These are phyloP conservation scores for Paguma larvata DNA, from an alignment of 2,797 vertebrate genomes.

Conservation along the genomic window DNA sequence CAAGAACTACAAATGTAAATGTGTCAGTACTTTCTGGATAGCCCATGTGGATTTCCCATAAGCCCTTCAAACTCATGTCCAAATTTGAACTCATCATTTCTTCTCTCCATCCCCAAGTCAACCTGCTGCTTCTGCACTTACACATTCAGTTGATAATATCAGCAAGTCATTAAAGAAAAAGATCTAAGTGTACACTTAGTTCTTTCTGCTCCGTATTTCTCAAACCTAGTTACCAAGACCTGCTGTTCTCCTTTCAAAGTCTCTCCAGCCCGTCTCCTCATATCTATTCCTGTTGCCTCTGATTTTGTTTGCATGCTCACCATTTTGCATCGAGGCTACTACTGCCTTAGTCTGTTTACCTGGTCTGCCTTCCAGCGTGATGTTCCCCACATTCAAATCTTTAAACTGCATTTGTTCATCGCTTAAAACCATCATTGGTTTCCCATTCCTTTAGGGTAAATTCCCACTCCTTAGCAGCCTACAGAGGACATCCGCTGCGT, in stretches of 20 bases:
- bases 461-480: neutral
- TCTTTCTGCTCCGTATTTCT: neutral
- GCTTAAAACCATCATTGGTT: neutral
- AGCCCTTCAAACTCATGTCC: slow-evolving; percentile 13
- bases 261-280: neutral
- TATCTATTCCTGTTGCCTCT: neutral
- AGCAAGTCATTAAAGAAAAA: slow-evolving; percentile 1
- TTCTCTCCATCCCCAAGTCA: neutral
- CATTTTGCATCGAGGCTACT: neutral
- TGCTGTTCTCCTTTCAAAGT: neutral
- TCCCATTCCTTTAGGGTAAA: neutral
- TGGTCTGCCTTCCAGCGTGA: neutral
- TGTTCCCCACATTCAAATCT: slow-evolving; percentile 24
- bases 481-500: neutral
- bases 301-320: neutral
- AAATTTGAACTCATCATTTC: slow-evolving; percentile 11
- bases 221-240: neutral
- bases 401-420: neutral
- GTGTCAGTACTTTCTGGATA: neutral
- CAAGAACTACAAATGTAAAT: neutral
- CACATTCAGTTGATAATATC: neutral
- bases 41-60: neutral
- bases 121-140: neutral
- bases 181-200: neutral
- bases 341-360: neutral